Percentiles rank a stretch among this genome's conserved stretches.
Evolutionary conservation across 92 coral and sea anemone species (phyloP).

Genomic region (Paragorgia papillata): DNA sequence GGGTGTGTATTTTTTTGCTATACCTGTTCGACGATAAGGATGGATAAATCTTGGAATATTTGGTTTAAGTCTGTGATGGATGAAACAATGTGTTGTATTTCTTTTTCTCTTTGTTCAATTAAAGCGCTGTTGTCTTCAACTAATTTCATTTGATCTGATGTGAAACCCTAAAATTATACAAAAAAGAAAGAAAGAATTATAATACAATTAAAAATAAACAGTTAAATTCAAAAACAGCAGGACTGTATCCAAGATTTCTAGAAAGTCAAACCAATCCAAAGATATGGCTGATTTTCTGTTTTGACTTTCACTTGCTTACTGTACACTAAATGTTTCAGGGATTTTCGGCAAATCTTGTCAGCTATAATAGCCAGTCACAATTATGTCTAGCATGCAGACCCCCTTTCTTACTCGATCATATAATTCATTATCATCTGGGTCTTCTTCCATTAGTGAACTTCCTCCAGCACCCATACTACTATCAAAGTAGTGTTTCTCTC

Average conservation of each 20-base stretch:
- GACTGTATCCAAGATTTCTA: no score
- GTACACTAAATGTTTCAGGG: no score
- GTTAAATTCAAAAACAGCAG: no score
- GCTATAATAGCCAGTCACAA: no score
- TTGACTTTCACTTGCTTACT: no score
- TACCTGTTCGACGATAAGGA: conserved; percentile 96
- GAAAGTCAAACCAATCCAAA: no score
- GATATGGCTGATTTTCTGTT: no score
- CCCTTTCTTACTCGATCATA: conserved; percentile 86
- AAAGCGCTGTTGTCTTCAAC: conserved; percentile 81
- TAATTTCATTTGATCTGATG: conserved; percentile 86
- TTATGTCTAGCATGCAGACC: no score
- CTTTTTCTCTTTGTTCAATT: conserved; percentile 93
- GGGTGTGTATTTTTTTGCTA: no score
- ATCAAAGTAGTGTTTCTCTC: conserved; percentile 95
- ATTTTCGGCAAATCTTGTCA: no score
- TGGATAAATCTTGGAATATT: conserved; percentile 93
- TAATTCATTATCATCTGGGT: conserved; percentile 85
- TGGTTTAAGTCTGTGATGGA: conserved; percentile 94
- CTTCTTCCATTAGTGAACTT: conserved; percentile 97
- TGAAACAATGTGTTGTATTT: conserved; percentile 89
- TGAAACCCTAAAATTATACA: conserved; percentile 90
- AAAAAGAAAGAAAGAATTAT: background rate
- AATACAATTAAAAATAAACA: background rate
- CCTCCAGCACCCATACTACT: conserved; percentile 74